phyloP scores from a whole-genome alignment of 2,113 vertebrate genomes.

The Salvator merianae region DNA sequence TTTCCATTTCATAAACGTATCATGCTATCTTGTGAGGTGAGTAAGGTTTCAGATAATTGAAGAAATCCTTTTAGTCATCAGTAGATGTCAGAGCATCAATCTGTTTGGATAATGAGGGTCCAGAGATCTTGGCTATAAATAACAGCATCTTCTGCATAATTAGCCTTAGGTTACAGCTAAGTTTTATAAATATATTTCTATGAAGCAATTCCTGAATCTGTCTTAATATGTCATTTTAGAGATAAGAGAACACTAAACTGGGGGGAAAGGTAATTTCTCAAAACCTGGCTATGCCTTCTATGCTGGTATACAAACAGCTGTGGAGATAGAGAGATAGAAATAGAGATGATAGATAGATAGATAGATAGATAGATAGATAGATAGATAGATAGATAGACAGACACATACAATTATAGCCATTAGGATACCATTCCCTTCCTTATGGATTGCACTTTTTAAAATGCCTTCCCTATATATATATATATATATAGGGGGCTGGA shows the following conservation, averaged over 20 bases:
- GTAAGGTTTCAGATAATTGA: conserved; percentile 18
- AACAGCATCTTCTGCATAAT: neutral
- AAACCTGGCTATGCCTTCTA: neutral
- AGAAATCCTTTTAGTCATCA: neutral
- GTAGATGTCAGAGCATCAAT: neutral
- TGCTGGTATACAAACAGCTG: neutral
- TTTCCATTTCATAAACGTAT: neutral
- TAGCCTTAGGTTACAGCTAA: neutral
- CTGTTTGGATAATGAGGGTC: neutral
- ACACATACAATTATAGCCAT: too few species aligned
- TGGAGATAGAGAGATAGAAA: too few species aligned
- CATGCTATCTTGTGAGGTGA: neutral
- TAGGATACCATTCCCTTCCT: too few species aligned
- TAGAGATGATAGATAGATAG: too few species aligned
- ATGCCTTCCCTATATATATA: neutral
- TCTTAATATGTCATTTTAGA: neutral
- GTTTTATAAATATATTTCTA: conserved; percentile 11
- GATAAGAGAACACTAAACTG: neutral
- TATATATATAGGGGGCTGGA: conserved; percentile 9
- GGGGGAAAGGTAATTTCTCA: conserved; percentile 15
- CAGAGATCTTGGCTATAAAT: conserved; percentile 11
- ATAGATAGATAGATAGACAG: too few species aligned
- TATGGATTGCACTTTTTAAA: too few species aligned
- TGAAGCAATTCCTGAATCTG: neutral
- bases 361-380: too few species aligned